A percentile compares a stretch with the other conserved stretches of the same genome.
Evolutionary conservation across 2,888 invertebrate genomes (phyloP).

Genomic region (Lycia hirtaria): DNA sequence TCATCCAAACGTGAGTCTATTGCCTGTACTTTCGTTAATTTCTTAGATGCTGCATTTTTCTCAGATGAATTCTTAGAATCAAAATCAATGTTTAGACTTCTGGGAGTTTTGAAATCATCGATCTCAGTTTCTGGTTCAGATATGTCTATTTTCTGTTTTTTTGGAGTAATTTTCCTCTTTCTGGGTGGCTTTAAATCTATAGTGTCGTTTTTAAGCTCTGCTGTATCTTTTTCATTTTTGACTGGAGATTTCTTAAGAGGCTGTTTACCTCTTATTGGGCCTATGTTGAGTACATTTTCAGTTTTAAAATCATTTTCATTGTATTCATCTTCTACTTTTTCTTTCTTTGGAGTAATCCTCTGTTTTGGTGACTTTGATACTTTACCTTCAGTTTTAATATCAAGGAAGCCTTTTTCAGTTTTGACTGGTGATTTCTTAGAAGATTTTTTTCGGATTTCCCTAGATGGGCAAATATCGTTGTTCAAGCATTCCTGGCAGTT

Average conservation of each 20-base stretch:
- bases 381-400: constrained; percentile 35
- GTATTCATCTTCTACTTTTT: constrained; percentile 35
- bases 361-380: constrained; percentile 40
- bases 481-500: constrained; percentile 94
- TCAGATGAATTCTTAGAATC: constrained; percentile 32
- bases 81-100: neutral
- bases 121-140: constrained; percentile 10
- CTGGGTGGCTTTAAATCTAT: neutral
- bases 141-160: neutral
- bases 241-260: neutral
- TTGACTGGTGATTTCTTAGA: constrained; percentile 65
- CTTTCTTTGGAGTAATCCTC: constrained; percentile 47
- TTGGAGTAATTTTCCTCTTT: constrained; percentile 14
- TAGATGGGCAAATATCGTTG: constrained; percentile 91
- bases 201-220: neutral
- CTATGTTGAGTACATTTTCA: constrained; percentile 24
- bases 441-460: constrained; percentile 68
- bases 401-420: constrained; percentile 34
- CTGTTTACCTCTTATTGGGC: neutral
- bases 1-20: constrained; percentile 36
- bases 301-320: constrained; percentile 24
- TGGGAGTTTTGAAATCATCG: neutral
- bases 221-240: neutral
- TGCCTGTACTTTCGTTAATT: constrained; percentile 10
- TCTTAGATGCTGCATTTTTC: constrained; percentile 33